These are phyloP conservation scores for Troides helena DNA, from an alignment of 2,888 invertebrate genomes.

Conservation along the genomic window DNA sequence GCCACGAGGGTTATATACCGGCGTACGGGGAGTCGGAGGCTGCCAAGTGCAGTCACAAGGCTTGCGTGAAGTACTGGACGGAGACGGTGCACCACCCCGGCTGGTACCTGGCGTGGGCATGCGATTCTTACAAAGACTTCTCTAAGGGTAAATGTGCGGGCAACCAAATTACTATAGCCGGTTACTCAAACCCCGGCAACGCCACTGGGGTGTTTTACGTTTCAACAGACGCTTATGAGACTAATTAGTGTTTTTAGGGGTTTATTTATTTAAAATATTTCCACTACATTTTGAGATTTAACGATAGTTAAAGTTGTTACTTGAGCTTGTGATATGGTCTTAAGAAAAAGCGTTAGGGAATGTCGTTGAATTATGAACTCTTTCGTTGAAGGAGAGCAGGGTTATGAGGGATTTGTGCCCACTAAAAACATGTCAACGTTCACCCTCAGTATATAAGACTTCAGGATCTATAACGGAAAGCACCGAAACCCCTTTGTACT, in stretches of 20 bases:
- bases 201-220: conserved; percentile 68
- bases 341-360: too few relatives aligned
- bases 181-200: conserved; percentile 69
- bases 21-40: conserved; percentile 62
- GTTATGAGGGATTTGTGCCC: too few relatives aligned
- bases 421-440: too few relatives aligned
- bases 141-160: conserved; percentile 56
- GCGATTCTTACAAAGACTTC: conserved; percentile 59
- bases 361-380: too few relatives aligned
- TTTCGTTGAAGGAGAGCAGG: too few relatives aligned
- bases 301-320: too few relatives aligned
- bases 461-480: too few relatives aligned
- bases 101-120: conserved; percentile 60
- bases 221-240: conserved; percentile 59
- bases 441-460: too few relatives aligned
- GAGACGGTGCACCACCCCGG: conserved; percentile 56
- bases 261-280: not conserved
- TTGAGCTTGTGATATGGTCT: too few relatives aligned
- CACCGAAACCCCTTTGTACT: too few relatives aligned
- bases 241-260: not conserved
- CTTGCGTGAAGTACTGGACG: conserved; percentile 62
- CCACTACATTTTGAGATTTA: not conserved
- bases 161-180: conserved; percentile 64
- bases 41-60: conserved; percentile 70
- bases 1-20: conserved; percentile 59